Evolutionary conservation across 2,113 vertebrate species (phyloP).

Genomic region (Callospermophilus lateralis): DNA sequence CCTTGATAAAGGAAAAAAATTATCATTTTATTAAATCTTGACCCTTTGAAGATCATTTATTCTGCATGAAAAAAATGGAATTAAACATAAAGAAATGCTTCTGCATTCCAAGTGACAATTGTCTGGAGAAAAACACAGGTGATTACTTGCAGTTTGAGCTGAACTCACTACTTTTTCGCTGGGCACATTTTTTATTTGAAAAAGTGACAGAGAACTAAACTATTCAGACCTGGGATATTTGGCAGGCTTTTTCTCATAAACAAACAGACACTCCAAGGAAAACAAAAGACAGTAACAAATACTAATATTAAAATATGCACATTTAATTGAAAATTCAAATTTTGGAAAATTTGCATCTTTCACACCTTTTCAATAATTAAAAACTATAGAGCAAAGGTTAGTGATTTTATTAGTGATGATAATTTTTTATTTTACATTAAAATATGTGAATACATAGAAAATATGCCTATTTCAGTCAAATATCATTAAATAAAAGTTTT

Average conservation of each 20-base stretch:
- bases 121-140: background rate
- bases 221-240: background rate
- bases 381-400: background rate
- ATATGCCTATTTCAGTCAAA: background rate
- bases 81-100: background rate
- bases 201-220: background rate
- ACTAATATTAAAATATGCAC: background rate
- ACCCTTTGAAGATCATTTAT: background rate
- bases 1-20: slow-evolving; percentile 14
- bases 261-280: background rate
- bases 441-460: background rate
- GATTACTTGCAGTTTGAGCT: background rate
- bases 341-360: background rate
- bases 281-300: background rate
- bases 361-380: background rate
- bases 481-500: background rate
- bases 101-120: background rate
- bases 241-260: background rate
- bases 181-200: background rate
- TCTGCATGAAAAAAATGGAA: background rate
- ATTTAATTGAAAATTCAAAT: slow-evolving; percentile 41
- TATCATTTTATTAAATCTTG: background rate
- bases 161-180: background rate
- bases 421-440: background rate
- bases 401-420: background rate